Evolutionary conservation across 2,797 vertebrate species (phyloP).

Genomic region (Acanthurus leucopareius): DNA sequence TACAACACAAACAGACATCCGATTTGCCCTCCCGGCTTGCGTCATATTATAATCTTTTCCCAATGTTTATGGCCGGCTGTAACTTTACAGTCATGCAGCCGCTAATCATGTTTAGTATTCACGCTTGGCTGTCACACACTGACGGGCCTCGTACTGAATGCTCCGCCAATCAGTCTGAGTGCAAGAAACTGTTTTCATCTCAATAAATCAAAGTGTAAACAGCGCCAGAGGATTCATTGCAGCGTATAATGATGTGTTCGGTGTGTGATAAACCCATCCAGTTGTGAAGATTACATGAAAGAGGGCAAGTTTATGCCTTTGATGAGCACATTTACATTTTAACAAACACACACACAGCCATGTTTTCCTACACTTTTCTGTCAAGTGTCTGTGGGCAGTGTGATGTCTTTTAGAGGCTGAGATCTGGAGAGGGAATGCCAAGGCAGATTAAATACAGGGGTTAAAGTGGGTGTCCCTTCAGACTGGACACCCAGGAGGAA

Average conservation of each 20-base stretch:
- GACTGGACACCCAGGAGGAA: background rate
- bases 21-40: constrained; percentile 24
- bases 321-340: constrained; percentile 33
- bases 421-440: background rate
- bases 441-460: background rate
- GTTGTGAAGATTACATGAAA: constrained; percentile 49
- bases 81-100: constrained; percentile 37
- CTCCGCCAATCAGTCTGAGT: constrained; percentile 33
- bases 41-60: constrained; percentile 42
- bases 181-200: constrained; percentile 50
- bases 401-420: too few relatives aligned
- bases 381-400: background rate
- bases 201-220: constrained; percentile 64
- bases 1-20: background rate
- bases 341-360: background rate
- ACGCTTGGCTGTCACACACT: constrained; percentile 28
- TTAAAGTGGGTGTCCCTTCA: background rate
- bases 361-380: background rate
- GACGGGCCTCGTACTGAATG: constrained; percentile 23
- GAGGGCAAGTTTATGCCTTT: constrained; percentile 33
- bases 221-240: constrained; percentile 32
- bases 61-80: constrained; percentile 41
- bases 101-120: constrained; percentile 57
- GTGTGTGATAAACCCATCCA: constrained; percentile 43
- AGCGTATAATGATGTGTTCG: constrained; percentile 47